phyloP scores from a whole-genome alignment of 2,797 vertebrate genomes.

The Ataeniobius toweri region DNA sequence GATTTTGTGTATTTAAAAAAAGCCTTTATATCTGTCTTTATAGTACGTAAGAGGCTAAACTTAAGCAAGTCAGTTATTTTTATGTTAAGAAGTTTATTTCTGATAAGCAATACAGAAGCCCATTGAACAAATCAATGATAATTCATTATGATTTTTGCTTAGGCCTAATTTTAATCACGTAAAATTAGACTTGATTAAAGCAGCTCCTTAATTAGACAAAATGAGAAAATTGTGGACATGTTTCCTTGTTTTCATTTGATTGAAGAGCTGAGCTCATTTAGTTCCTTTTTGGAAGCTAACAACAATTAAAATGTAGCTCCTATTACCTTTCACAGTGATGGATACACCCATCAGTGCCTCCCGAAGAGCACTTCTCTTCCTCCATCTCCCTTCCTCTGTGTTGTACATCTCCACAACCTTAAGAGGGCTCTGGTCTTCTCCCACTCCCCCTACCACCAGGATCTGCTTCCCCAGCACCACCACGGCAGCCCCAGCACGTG shows the following conservation, averaged over 20 bases:
- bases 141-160: constrained; percentile 7
- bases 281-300: not conserved
- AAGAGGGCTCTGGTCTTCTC: constrained; percentile 87
- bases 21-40: not conserved
- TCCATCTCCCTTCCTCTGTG: constrained; percentile 94
- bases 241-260: not conserved
- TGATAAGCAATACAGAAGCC: not conserved
- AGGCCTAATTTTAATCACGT: not conserved
- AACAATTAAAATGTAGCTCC: not conserved
- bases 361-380: constrained; percentile 88
- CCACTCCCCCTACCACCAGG: constrained; percentile 93
- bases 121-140: not conserved
- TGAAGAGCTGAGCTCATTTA: not conserved
- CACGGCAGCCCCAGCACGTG: constrained; percentile 90
- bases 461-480: constrained; percentile 90
- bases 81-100: not conserved
- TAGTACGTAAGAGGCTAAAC: not conserved
- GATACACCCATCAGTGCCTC: constrained; percentile 95
- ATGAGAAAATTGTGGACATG: not conserved
- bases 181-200: not conserved
- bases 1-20: not conserved
- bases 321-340: constrained; percentile 89
- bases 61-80: not conserved
- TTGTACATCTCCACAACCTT: constrained; percentile 93
- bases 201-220: not conserved